Evolutionary conservation across 64 coral and sea anemone species (phyloP), one percentile per base, ranked within the genome.

Genomic region (Pocillopora verrucosa): DNA sequence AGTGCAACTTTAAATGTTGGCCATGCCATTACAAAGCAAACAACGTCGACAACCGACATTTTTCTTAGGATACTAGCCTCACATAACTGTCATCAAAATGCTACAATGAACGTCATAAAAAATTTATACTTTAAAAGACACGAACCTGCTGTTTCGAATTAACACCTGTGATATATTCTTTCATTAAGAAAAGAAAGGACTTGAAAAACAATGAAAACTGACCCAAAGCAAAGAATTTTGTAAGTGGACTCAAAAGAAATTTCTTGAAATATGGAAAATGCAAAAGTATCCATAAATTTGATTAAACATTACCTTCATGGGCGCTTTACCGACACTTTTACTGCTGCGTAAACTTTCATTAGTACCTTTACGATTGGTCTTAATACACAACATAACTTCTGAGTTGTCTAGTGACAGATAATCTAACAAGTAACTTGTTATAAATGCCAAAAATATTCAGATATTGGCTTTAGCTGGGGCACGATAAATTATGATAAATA

Each of bases 61-160:
- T 51, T 51, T 51, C 41, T 51, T 51, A 3, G 7, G 41, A 51
- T 51, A 51, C 41, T 7, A 51, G 7, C 41, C 41, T 51, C 41
- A 51, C 41, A 51, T 7, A 51, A 51, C 77, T 36, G 59, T 34
- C 25, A 36, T 35, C 14, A 81, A 81, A 10, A 22, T 79, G 17
- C 51, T 79, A 51, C 41, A 70, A 5, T 70, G 67, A 9, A 70
- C 26, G 19, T 41, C 16, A 72, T 85, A 85, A 85, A 85, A 85
- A 24, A 85, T 85, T 85, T 10, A 85, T 72, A 41, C 30, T 38
- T 72, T 6, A 72, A 65, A 38, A 83, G 41, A 36, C 19, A 12
- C 51, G 30, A 83, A 62, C 13, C 60, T 63, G 67, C 67, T 70
- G n/a, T 20, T n/a, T 63, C 61, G 11, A 20, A 20, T 25, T 70